Percentiles rank a stretch among this genome's conserved stretches.
These are phyloP conservation scores for Myiopsitta monachus DNA, from an alignment of 2,113 vertebrate species.

Conservation along the genomic window DNA sequence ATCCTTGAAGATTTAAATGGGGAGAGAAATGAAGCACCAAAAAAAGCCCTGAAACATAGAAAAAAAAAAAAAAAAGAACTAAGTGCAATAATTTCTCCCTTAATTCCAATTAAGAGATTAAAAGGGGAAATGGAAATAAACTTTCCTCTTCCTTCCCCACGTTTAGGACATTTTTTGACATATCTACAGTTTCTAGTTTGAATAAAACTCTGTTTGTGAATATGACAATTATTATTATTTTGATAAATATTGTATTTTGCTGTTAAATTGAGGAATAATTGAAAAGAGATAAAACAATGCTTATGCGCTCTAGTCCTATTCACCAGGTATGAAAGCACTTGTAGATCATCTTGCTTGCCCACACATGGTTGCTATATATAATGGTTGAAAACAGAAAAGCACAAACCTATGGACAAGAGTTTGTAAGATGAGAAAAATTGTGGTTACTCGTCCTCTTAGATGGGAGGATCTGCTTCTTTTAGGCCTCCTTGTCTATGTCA, in stretches of 20 bases:
- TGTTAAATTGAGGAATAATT: not conserved
- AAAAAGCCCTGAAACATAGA: not conserved
- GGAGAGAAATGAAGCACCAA: not conserved
- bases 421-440: not conserved
- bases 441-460: not conserved
- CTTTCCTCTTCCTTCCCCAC: not conserved
- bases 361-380: constrained; percentile 11
- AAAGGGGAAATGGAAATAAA: not conserved
- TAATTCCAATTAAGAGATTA: not conserved
- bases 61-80: not conserved
- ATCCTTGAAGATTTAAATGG: not conserved
- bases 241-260: not conserved
- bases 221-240: not conserved
- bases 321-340: not conserved
- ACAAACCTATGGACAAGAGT: not conserved
- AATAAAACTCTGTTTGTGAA: not conserved
- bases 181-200: not conserved
- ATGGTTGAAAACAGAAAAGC: not conserved
- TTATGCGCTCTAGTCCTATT: not conserved
- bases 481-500: not conserved
- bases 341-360: not conserved
- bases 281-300: not conserved
- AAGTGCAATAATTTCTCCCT: not conserved
- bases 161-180: not conserved
- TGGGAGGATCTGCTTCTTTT: not conserved